Conservation (phyloP, 1,140 invertebrate species). For the Zaprionus davidi region DNA sequence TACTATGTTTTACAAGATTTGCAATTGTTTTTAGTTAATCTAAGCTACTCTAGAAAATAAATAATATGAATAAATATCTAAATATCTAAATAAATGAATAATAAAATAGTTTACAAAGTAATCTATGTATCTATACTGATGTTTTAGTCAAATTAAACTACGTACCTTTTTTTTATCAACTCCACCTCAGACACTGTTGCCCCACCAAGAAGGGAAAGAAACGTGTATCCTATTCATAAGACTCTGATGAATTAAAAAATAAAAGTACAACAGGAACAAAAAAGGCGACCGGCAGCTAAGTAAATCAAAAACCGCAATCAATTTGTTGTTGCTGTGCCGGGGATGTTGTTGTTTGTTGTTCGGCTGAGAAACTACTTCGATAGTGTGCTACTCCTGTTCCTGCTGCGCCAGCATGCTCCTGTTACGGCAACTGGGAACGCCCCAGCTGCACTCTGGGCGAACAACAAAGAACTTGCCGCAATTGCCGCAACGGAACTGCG, state of each 20-base stretch:
- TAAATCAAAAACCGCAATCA: slow-evolving; percentile 45
- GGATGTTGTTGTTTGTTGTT: slow-evolving; percentile 7
- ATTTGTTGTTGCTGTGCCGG: neutral
- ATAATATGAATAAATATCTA: too few species aligned
- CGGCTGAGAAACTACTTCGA: slow-evolving; percentile 17
- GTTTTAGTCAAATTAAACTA: neutral
- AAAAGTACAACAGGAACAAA: slow-evolving; percentile 7
- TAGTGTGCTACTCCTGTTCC: slow-evolving; percentile 43
- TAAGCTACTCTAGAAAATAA: neutral
- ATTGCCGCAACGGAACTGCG: slow-evolving; percentile 10
- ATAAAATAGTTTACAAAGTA: neutral
- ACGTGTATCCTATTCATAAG: neutral
- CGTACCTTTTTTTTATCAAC: neutral
- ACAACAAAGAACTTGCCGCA: slow-evolving; percentile 75
- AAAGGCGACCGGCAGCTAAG: slow-evolving; percentile 24
- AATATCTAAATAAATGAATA: neutral
- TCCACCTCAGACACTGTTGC: neutral
- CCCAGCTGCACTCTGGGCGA: slow-evolving; percentile 56
- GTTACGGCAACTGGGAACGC: slow-evolving; percentile 64
- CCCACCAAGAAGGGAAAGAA: neutral
- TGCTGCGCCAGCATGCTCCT: slow-evolving; percentile 35
- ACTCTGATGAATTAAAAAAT: slow-evolving; percentile 36
- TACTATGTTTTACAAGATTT: neutral
- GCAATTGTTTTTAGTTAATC: neutral
- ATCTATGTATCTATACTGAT: neutral